Evolutionary conservation across 1,140 invertebrate genomes (phyloP), one percentile per base, ranked within the genome.

Genomic region (Eupeodes corollae): DNA sequence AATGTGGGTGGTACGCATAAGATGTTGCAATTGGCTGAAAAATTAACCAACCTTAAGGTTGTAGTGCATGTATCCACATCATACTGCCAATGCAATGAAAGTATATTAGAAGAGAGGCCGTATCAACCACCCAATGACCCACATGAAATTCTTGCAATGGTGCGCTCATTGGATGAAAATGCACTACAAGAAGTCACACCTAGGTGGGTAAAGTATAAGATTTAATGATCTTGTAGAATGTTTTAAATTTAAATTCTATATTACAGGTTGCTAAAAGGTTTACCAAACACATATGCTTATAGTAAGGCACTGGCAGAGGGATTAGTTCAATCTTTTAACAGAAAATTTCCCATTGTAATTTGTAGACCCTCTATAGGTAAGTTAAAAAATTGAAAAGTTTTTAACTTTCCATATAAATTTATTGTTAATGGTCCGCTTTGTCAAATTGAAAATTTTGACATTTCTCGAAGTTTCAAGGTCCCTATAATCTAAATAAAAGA

Each of bases 21-120:
- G 51, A 57, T 84, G 2, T 69, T 86, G 6, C 71, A 80, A n/a
- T 61, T 88, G 5, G 80, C 79, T 16, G 73, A 79, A 42, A 72
- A 75, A 30, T 83, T 88, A 75, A 73, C 73, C 43, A 75, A 86
- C 6, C 61, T 89, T 6, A 76, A 80, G 71, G 72, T 74, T 0
- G 79, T 90, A 48, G 71, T 90, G 3, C 86, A 91, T 56, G 77
- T 90, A 0, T 90, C 86, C 3, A 91, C 88, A 0, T 79, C 86
- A 0, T 91, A 86, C 56, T 87, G 83, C 51, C 84, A 89, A 53
- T 88, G 84, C 56, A 76, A 84, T 33, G 72, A 82, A 49, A 63
- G 70, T 0, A 71, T 78, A 0, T 67, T 88, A 18, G 80, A 86
- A 53, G 85, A 89, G 62, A 73, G 73, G 21, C 56, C 75, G 10